Evolutionary conservation across 1,140 invertebrate genomes (phyloP).

Genomic region (Druon quercuslanigerum): DNA sequence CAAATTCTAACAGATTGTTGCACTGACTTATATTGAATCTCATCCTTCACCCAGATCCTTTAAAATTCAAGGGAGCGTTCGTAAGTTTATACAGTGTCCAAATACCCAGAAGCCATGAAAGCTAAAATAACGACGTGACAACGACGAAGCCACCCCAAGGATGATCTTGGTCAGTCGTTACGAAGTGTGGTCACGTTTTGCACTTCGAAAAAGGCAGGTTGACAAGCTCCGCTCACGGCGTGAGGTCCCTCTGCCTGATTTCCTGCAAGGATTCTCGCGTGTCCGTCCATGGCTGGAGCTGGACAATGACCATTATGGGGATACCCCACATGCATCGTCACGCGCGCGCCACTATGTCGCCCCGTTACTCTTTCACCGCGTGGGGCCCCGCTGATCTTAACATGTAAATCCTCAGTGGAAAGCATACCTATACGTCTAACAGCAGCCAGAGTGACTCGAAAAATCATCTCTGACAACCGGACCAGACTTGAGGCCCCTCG

Average conservation of each 20-base stretch:
- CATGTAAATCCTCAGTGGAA: slow-evolving; percentile 35
- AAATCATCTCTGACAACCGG: slow-evolving; percentile 32
- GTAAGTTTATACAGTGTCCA: slow-evolving; percentile 3
- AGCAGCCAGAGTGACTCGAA: slow-evolving; percentile 38
- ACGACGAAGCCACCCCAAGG: slow-evolving; percentile 30
- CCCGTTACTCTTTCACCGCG: slow-evolving; percentile 53
- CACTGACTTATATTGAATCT: not conserved
- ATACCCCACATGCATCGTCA: slow-evolving; percentile 63
- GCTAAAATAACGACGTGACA: slow-evolving; percentile 46
- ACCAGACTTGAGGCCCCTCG: not conserved
- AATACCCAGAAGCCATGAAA: slow-evolving; percentile 28
- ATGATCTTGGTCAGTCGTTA: slow-evolving; percentile 39
- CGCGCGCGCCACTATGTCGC: slow-evolving; percentile 63
- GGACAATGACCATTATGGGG: slow-evolving; percentile 62
- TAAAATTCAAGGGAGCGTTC: not conserved
- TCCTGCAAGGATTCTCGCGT: slow-evolving; percentile 58
- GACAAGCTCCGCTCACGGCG: slow-evolving; percentile 63
- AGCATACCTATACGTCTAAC: slow-evolving; percentile 36
- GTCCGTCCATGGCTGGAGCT: slow-evolving; percentile 42
- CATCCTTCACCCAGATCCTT: not conserved
- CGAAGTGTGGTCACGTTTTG: slow-evolving; percentile 58
- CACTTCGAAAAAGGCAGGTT: slow-evolving; percentile 48
- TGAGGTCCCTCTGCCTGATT: slow-evolving; percentile 60
- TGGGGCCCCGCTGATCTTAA: slow-evolving; percentile 46
- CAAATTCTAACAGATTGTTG: not conserved